Evolutionary conservation across 1,140 invertebrate genomes (phyloP).

Genomic region (Acromyrmex echinatior): DNA sequence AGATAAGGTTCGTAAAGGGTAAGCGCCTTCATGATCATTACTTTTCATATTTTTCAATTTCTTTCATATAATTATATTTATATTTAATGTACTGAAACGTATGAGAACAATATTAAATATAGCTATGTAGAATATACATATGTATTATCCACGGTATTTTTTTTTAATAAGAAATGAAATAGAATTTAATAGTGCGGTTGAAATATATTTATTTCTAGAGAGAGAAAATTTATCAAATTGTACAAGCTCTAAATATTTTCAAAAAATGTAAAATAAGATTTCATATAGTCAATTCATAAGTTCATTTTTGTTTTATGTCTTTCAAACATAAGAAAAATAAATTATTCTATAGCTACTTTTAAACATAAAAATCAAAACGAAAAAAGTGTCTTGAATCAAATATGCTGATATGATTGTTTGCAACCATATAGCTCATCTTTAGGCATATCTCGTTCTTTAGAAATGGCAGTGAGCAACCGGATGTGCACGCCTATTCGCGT

Average conservation of each 20-base stretch:
- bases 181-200: neutral
- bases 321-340: neutral
- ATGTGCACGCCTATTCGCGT: constrained; percentile 56
- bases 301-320: neutral
- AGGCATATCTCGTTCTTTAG: constrained; percentile 41
- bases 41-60: neutral
- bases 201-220: neutral
- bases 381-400: constrained; percentile 13
- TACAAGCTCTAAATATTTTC: neutral
- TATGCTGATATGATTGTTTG: constrained; percentile 10
- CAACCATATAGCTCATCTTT: constrained; percentile 45
- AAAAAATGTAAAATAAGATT: neutral
- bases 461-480: constrained; percentile 53
- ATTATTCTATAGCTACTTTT: neutral
- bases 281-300: neutral
- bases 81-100: neutral
- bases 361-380: neutral
- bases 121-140: neutral
- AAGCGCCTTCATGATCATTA: neutral
- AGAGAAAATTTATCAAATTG: constrained; percentile 3
- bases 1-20: neutral
- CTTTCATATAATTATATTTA: neutral
- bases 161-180: neutral
- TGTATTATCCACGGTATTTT: neutral
- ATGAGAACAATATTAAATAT: neutral